Evolutionary conservation across 92 coral and sea anemone genomes (phyloP).

Genomic region (Umimayanthus kanabou): DNA sequence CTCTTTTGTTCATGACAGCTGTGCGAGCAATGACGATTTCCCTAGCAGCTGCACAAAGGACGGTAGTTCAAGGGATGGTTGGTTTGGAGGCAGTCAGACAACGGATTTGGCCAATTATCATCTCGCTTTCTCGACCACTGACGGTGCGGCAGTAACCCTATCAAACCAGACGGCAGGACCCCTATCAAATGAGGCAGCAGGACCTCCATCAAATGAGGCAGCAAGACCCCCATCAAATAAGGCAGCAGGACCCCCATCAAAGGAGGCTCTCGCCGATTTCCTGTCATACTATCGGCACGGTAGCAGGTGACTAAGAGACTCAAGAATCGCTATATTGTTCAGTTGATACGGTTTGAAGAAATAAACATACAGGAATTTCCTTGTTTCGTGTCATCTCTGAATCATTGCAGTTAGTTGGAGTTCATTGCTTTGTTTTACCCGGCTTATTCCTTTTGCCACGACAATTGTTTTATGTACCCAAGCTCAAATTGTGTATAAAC

Average conservation of each 20-base stretch:
- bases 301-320: slow-evolving; percentile 2
- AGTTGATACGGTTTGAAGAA: not conserved
- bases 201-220: not conserved
- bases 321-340: not conserved
- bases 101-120: not conserved
- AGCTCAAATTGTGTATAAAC: no score
- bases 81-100: not conserved
- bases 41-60: not conserved
- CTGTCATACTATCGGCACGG: slow-evolving; percentile 11
- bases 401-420: no score
- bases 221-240: not conserved
- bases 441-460: no score
- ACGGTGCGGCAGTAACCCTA: not conserved
- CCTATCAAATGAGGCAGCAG: not conserved
- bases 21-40: not conserved
- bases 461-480: no score
- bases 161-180: not conserved
- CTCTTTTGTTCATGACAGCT: not conserved
- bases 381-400: no score
- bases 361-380: not conserved
- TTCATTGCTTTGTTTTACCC: no score
- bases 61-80: not conserved
- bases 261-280: slow-evolving; percentile 20
- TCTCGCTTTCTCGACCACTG: not conserved
- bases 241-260: not conserved